Evolutionary conservation across 2,113 vertebrate species (phyloP), one percentile per base, ranked within the genome.

Genomic region (Saccopteryx leptura): DNA sequence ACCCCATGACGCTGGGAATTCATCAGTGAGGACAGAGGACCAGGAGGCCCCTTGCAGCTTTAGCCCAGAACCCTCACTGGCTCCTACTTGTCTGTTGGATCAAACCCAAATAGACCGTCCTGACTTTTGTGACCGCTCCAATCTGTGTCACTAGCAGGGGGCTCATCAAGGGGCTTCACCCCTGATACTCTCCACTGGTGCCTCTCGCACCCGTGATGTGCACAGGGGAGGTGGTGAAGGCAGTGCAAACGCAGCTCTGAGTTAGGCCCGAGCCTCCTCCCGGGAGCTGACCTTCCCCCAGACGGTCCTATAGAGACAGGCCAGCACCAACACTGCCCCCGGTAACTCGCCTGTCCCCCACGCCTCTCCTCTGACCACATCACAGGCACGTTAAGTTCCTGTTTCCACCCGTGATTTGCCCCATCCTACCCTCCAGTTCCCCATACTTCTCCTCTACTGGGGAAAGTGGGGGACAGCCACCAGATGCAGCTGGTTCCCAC

Each of bases 211-310:
- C 75, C 48, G 48, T 39, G 72, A 33, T 21, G 26, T 33, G 28
- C 10, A 12, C 1, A 5, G 9, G 4, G 31, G 33, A 14, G 23
- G 2, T 23, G 0, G 0, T 58, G 33, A 39, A 65, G 18, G 15
- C 82, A 39, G 11, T 60, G 56, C 1, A 11, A 7, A 10, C 15
- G 4, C 4, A 60, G 65, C 60, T 74, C 58, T 31, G 11, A 46
- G 65, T 58, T 13, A 65, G 68, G 19, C 69, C 58, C 61, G 13
- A 7, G 12, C 56, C 46, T 17, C 26, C 56, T 11, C 31, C 66
- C 5, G 33, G 66, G 66, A 54, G 39, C 83, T 66, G 1, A 0
- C 71, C 50, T 66, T 52, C 14, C 82, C 50, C 78, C 0, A 63
- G 66, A 68, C 83, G 48, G 56, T 60, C 46, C 13, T 5, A 0